Percentiles rank a stretch among this genome's conserved stretches.
Evolutionary conservation across 2,113 vertebrate species (phyloP).

Genomic region (Panurus biarmicus): DNA sequence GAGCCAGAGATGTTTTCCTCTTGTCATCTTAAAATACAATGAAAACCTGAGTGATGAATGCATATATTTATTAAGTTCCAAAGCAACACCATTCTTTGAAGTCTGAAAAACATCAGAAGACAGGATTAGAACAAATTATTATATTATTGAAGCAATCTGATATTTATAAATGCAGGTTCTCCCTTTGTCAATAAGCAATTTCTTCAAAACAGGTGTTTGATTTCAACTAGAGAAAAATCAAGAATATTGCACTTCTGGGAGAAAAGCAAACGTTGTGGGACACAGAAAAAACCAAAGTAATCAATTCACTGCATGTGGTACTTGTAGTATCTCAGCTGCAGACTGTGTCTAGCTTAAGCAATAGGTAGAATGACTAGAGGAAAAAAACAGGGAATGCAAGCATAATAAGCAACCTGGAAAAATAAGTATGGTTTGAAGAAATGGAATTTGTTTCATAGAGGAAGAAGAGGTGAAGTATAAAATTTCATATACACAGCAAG

Average conservation of each 20-base stretch:
- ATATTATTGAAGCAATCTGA: background rate
- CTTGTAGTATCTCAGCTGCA: background rate
- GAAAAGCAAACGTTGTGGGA: background rate
- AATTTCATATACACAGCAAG: background rate
- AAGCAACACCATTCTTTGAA: background rate
- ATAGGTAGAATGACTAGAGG: background rate
- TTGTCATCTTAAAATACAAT: background rate
- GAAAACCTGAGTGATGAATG: background rate
- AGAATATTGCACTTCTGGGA: background rate
- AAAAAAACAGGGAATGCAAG: background rate
- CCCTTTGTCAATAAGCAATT: background rate
- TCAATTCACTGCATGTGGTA: background rate
- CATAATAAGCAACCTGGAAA: background rate
- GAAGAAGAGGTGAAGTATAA: background rate
- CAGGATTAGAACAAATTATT: background rate
- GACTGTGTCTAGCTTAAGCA: background rate
- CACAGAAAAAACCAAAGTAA: background rate
- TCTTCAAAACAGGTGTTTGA: background rate
- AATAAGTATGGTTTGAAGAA: background rate
- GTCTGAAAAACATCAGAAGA: background rate
- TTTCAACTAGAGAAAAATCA: background rate
- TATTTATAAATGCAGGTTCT: background rate
- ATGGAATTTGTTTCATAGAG: background rate
- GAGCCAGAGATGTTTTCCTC: background rate
- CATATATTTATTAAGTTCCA: background rate